Base-by-base conservation (phyloP, 92 coral and sea anemone species). In the Paragorgia papillata region DNA sequence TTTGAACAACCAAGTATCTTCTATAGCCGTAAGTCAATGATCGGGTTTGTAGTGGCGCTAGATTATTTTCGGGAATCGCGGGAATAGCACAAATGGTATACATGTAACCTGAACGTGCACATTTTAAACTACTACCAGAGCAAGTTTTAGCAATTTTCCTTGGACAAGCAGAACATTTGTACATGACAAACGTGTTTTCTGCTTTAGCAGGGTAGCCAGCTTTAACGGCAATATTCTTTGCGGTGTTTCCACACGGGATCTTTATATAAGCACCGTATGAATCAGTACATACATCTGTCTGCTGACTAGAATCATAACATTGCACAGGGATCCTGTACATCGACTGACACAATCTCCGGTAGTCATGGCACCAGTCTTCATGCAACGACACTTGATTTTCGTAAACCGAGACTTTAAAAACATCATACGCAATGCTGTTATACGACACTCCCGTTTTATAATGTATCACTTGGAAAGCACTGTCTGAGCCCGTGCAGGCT, bases 291-390 rank as follows among this genome's bases (percentile, higher is more conserved):
- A 49, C 46, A 44, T 44, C 57, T 24, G 71, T 19, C 1, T 22
- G 24, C n/a, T 28, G 12, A 22, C 21, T 59, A 9, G 59, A n/a
- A 22, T 27, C n/a, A 5, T 46, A 24, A 46, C 89, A 85, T 8
- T 37, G 73, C 61, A 85, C 48, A 37, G 89, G 86, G 27, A 64
- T 58, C 43, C 69, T 28, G 21, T 55, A 25, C 44, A 54, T 67
- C 57, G 73, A 69, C 37, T 74, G 79, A 25, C 89, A 85, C 5
- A 85, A 54, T 35, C 76, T 75, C 49, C 60, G 79, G 44, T 85
- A 85, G 61, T 85, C 89, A 22, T 49, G 53, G 37, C 89, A 85
- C 89, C 89, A 85, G 74, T 85, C 69, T 17, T 53, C 68, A 44
- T 57, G 40, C 31, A 71, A 34, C 1, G 89, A 74, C 59, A 57